Evolutionary conservation across 64 coral and sea anemone species (phyloP), one percentile per base, ranked within the genome.

Genomic region (Catalaphyllia jardinei): DNA sequence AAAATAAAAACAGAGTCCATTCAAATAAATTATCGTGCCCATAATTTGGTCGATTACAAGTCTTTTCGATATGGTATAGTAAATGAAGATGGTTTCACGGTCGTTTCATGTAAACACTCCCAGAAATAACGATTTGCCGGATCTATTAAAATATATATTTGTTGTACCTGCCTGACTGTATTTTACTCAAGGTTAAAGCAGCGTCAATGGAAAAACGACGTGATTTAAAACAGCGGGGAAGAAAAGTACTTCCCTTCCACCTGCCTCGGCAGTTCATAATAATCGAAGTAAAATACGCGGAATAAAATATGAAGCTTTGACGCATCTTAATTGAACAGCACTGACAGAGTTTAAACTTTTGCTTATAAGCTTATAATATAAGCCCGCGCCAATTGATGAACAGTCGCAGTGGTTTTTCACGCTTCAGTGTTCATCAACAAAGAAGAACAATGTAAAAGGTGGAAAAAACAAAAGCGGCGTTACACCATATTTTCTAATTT

Each of bases 361-460:
- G 6, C 10, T 16, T 9, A 29, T 1, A 33, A 29, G 31, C 14
- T 24, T 38, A 82, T 16, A 24, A 20, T 38, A 82, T 16, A 24
- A 20, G 19, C 62, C 60, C 60, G 79, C 25, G 18, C 24, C 24
- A 65, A 69, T 69, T 69, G 4, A 8, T 11, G 65, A 69, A 6
- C 4, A 20, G 65, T 52, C 60, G 79, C 29, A 38, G 30, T 83
- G 79, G 42, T 65, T 65, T 83, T 69, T 63, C 61, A 71, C 81
- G 62, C 78, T 80, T 52, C 54, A 14, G 8, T 79, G 77, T 80
- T 51, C 81, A 83, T 20, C 31, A 83, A 71, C 81, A 85, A 85
- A 71, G 38, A 49, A 60, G 31, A 35, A 62, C 16, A 57, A 80
- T 57, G 61, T 8, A 16, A 19, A 57, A 80, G n/a, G 22, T 79